Evolutionary conservation across 2,113 vertebrate species (phyloP).

Genomic region (Clarias magur): DNA sequence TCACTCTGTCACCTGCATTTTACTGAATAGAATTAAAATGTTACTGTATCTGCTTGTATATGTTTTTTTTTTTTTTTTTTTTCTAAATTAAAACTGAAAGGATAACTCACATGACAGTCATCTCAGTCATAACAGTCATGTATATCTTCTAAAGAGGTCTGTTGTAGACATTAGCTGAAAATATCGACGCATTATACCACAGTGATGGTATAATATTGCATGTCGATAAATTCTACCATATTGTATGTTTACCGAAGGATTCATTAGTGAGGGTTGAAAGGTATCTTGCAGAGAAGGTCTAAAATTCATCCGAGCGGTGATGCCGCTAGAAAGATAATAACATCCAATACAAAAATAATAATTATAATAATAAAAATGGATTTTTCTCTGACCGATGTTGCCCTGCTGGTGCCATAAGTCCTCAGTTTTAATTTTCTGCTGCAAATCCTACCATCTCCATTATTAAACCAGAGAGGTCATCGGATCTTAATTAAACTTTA

Average conservation of each 20-base stretch:
- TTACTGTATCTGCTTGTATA: neutral
- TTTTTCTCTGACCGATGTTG: slow-evolving; percentile 46
- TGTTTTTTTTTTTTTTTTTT: too few species aligned
- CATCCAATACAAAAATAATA: slow-evolving; percentile 28
- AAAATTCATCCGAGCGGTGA: slow-evolving; percentile 13
- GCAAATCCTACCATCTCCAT: slow-evolving; percentile 58
- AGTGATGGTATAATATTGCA: neutral
- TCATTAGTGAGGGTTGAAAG: neutral
- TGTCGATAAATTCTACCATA: neutral
- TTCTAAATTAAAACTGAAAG: neutral
- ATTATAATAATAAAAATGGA: neutral
- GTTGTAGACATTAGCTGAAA: neutral
- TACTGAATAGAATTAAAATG: neutral
- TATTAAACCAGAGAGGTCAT: slow-evolving; percentile 68
- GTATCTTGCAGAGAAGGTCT: neutral
- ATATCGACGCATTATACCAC: too few species aligned
- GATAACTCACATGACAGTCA: neutral
- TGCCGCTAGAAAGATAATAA: slow-evolving; percentile 12
- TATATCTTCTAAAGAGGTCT: neutral
- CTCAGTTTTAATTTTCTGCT: slow-evolving; percentile 64
- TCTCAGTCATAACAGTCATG: too few species aligned
- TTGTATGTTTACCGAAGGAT: neutral
- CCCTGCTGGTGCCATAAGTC: slow-evolving; percentile 51
- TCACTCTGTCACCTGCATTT: neutral
- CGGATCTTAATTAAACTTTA: slow-evolving; percentile 70